phyloP scores from a whole-genome alignment of 2,797 vertebrate species.

The Halcyon leucocephala region DNA sequence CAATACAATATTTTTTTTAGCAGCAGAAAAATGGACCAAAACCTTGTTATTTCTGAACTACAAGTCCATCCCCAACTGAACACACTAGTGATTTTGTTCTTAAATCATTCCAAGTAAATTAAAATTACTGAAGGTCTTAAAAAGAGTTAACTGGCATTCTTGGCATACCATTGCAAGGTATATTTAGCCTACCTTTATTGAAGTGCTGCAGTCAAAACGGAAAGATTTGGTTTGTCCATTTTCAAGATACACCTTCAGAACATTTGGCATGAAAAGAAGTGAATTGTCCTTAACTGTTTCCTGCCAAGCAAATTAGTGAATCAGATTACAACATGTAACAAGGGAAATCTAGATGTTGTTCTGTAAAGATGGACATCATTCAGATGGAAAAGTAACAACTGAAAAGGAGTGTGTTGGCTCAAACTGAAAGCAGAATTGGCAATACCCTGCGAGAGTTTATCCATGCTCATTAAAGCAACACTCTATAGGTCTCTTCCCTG shows the following conservation, averaged over 20 bases:
- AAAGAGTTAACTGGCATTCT: neutral
- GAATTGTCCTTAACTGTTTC: conserved; percentile 89
- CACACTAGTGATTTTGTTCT: neutral
- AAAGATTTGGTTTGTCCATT: conserved; percentile 99
- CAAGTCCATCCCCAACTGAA: neutral
- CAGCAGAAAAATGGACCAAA: conserved; percentile 3
- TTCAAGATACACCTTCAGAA: conserved; percentile 98
- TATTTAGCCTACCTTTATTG: conserved; percentile 88
- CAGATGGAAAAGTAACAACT: neutral
- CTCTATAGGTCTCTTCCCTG: neutral
- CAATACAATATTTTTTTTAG: neutral
- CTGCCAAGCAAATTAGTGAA: conserved; percentile 69
- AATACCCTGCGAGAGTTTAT: neutral
- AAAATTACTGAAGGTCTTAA: neutral
- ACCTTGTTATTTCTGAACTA: conserved; percentile 6
- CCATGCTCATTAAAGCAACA: neutral
- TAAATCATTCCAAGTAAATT: neutral
- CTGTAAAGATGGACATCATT: neutral
- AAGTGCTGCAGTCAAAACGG: conserved; percentile 95
- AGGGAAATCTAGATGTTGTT: neutral
- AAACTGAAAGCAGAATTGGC: neutral
- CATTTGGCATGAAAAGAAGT: conserved; percentile 99
- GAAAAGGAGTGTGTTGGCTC: neutral
- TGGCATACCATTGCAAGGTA: neutral
- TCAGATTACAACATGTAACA: conserved; percentile 28